phyloP scores from a whole-genome alignment of 2,797 vertebrate species.

The Gymnothorax reevesii region DNA sequence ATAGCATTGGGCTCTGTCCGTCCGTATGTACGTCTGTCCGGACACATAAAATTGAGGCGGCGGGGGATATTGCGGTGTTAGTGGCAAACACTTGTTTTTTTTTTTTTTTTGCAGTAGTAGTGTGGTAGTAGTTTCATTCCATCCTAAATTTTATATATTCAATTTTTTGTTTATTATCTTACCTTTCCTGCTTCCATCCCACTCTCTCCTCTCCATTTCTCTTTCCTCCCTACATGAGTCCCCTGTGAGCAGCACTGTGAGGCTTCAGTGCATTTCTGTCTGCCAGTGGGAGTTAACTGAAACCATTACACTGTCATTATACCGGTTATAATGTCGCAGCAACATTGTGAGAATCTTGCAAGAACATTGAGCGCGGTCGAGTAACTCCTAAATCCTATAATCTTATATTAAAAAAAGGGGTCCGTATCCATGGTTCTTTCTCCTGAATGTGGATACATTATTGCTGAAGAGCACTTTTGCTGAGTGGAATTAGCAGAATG shows the following conservation, averaged over 20 bases:
- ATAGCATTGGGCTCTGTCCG: too few relatives aligned
- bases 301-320: neutral
- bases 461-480: conserved; percentile 76
- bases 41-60: too few relatives aligned
- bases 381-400: conserved; percentile 61
- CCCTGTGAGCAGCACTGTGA: neutral
- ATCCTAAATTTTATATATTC: conserved; percentile 42
- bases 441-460: conserved; percentile 59
- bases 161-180: conserved; percentile 5
- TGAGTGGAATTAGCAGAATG: conserved; percentile 68
- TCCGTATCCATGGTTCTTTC: conserved; percentile 42
- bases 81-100: too few relatives aligned
- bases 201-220: conserved; percentile 39
- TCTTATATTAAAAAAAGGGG: conserved; percentile 67
- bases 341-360: conserved; percentile 65
- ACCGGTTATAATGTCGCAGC: neutral
- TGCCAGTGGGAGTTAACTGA: neutral
- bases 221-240: conserved; percentile 20
- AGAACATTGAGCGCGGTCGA: conserved; percentile 71
- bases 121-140: neutral
- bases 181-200: conserved; percentile 31
- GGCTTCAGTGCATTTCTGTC: neutral
- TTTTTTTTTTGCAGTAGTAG: too few relatives aligned
- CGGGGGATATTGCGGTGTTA: too few relatives aligned
- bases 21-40: too few relatives aligned